A percentile compares a stretch with the other conserved stretches of the same genome.
phyloP scores from a whole-genome alignment of 2,888 invertebrate species.

The Agrilus cyanescens region DNA sequence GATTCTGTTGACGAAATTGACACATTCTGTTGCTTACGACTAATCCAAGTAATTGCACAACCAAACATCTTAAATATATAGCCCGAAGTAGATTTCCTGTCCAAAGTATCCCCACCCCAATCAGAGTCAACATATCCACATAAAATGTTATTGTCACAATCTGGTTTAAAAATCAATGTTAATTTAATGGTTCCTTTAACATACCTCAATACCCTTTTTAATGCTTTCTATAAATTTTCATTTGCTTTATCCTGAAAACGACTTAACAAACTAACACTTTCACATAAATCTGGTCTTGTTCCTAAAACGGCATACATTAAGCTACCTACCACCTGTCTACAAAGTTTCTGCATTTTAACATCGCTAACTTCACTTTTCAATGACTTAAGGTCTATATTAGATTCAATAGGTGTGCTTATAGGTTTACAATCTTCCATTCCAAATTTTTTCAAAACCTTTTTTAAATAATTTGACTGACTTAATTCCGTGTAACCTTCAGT shows the following conservation, averaged over 20 bases:
- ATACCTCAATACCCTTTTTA: slow-evolving; percentile 12
- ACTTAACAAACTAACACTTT: slow-evolving; percentile 8
- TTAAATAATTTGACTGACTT: slow-evolving; percentile 6
- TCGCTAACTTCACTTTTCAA: slow-evolving; percentile 4
- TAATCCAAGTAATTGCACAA: no score
- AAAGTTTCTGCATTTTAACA: slow-evolving; percentile 6
- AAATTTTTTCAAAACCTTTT: slow-evolving; percentile 6
- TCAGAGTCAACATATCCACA: no score
- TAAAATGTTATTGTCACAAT: no score
- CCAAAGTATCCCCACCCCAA: no score
- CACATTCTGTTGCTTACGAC: no score
- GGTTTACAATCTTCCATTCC: slow-evolving; percentile 8
- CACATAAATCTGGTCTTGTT: slow-evolving; percentile 14
- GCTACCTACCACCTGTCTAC: slow-evolving; percentile 13
- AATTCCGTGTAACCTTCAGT: slow-evolving; percentile 1
- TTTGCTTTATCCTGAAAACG: slow-evolving; percentile 10
- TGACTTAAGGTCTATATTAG: slow-evolving; percentile 9
- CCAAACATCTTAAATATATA: no score
- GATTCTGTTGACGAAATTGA: no score
- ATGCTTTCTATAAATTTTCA: slow-evolving; percentile 7
- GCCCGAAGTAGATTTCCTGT: no score
- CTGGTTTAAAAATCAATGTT: no score
- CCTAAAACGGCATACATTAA: slow-evolving; percentile 14
- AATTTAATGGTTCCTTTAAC: slow-evolving; percentile 12
- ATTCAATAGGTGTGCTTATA: slow-evolving; percentile 7